Evolutionary conservation across 2,113 vertebrate species (phyloP), one percentile per base, ranked within the genome.

Genomic region (Eclectus roratus): DNA sequence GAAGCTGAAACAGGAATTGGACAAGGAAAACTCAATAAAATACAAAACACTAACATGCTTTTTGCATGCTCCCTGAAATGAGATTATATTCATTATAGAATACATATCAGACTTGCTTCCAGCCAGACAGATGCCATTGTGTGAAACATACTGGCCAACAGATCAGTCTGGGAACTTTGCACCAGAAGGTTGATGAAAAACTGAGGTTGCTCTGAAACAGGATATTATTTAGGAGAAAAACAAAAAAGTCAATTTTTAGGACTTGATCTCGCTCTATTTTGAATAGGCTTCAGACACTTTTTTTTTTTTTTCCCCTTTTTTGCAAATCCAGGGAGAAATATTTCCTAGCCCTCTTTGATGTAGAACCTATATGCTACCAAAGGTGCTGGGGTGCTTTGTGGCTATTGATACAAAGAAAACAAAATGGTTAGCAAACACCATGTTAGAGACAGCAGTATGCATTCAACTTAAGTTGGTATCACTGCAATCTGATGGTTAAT

Each of bases 111-210:
- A 74, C 11, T 88, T 90, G 56, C 49, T 96, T 93, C 64, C 63
- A 81, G 79, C 74, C 66, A 94, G 70, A 53, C 44, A 92, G 80
- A 91, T 89, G 63, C 20, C 17, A 10, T 47, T 5, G 4, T 58
- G 49, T 94, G 89, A 94, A 69, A 58, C 47, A 78, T 80, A 63
- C 37, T 80, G 80, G 79, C 73, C 82, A 91, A 91, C 63, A 94
- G 64, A 93, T 82, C 49, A 5, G 6, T 43, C 41, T 69, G 21
- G 37, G 35, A 96, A 87, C 29, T 81, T 92, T 61, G 35, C 28
- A 39, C 7, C 44, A 81, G 39, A 87, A 92, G 27, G 17, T 52
- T 64, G 35, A 85, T 44, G 17, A 60, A 71, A 89, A 89, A 46
- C 6, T 50, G 25, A 88, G 6, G 6, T 41, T 96, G 85, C 15